Evolutionary conservation across 2,888 invertebrate genomes (phyloP).

Genomic region (Trissonchulus latispiculum): DNA sequence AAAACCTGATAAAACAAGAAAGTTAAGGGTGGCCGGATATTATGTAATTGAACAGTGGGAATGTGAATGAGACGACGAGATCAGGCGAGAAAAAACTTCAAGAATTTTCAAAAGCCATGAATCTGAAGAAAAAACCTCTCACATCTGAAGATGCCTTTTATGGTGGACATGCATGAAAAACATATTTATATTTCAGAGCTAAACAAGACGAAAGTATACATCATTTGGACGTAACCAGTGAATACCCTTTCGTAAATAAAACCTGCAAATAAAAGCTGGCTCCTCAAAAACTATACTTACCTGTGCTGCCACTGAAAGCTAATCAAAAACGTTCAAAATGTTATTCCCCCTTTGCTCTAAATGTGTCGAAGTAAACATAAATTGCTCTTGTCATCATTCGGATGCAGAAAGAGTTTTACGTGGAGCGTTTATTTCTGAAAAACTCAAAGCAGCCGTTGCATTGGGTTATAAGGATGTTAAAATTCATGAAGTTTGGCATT

Average conservation of each 20-base stretch:
- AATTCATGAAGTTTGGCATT: background rate
- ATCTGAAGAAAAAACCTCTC: too few species aligned
- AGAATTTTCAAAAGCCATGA: too few species aligned
- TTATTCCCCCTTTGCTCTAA: conserved; percentile 34
- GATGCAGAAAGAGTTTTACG: background rate
- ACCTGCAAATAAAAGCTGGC: conserved; percentile 31
- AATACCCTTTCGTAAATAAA: conserved; percentile 36
- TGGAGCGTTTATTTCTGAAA: background rate
- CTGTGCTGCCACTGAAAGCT: conserved; percentile 33
- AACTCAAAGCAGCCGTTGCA: background rate
- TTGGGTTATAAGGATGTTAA: background rate
- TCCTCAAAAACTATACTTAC: conserved; percentile 32
- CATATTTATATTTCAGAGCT: conserved; percentile 30
- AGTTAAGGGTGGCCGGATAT: conserved; percentile 23
- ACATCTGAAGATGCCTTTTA: too few species aligned
- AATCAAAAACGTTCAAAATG: conserved; percentile 31
- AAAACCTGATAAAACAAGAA: background rate
- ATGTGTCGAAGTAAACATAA: conserved; percentile 31
- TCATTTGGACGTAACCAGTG: conserved; percentile 32
- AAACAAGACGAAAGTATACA: conserved; percentile 28
- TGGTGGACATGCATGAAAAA: conserved; percentile 34
- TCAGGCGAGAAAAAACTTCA: too few species aligned
- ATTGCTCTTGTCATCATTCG: conserved; percentile 16
- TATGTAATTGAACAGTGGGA: conserved; percentile 31
- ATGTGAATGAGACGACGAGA: conserved; percentile 31